phyloP scores from a whole-genome alignment of 2,113 vertebrate species.

The Corvus moneduloides region DNA sequence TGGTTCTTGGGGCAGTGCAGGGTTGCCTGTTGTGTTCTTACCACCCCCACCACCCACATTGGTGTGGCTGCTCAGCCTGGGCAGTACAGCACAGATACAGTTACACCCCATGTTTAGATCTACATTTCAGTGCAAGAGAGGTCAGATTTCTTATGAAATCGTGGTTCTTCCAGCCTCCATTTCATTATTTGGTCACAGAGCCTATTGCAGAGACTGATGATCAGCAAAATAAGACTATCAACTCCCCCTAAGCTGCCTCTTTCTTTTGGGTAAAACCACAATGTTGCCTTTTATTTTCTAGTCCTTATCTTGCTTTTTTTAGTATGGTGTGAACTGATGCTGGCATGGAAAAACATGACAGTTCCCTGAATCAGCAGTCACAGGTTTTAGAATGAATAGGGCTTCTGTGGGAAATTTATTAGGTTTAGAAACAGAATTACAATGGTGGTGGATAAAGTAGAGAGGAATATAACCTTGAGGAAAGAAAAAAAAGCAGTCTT shows the following conservation, averaged over 20 bases:
- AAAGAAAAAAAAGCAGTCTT: background rate
- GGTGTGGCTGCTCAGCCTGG: background rate
- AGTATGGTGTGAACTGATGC: background rate
- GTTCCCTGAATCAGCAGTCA: constrained; percentile 50
- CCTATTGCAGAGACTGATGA: background rate
- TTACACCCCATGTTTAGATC: background rate
- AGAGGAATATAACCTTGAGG: background rate
- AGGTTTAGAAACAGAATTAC: constrained; percentile 35
- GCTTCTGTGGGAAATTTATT: constrained; percentile 44
- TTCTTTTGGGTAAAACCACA: background rate
- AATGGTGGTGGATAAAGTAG: background rate
- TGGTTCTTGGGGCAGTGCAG: background rate
- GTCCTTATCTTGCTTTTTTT: constrained; percentile 22
- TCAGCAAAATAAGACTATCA: background rate
- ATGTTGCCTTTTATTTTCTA: constrained; percentile 5
- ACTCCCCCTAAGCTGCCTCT: background rate
- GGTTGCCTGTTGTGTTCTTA: background rate
- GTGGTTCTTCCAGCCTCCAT: background rate
- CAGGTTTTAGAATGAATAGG: constrained; percentile 14
- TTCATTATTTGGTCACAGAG: background rate
- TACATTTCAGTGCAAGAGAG: background rate
- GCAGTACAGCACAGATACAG: background rate
- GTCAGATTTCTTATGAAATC: background rate
- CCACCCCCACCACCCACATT: too few species aligned
- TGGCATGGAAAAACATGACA: background rate